These are phyloP conservation scores for Vanessa atalanta DNA, from an alignment of 1,140 invertebrate genomes.

Conservation along the genomic window DNA sequence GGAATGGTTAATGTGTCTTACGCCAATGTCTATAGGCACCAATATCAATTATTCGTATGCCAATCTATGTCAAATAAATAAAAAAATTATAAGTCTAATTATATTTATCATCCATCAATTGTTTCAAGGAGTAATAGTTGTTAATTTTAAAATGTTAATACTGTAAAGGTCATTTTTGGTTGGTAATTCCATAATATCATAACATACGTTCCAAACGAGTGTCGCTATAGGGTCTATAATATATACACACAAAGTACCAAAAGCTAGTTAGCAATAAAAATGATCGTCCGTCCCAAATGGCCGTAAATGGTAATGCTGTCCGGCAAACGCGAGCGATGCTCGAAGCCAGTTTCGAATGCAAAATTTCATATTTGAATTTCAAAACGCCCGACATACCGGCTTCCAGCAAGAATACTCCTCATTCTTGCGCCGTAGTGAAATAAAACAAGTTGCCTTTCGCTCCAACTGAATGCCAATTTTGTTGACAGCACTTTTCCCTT, in stretches of 20 bases:
- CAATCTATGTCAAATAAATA: too few relatives aligned
- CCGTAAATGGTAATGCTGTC: slow-evolving; percentile 40
- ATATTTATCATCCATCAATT: too few relatives aligned
- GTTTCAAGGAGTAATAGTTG: neutral
- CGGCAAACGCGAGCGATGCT: slow-evolving; percentile 45
- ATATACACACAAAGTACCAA: slow-evolving; percentile 5
- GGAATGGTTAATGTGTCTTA: too few relatives aligned
- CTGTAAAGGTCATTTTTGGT: neutral
- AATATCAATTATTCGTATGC: too few relatives aligned
- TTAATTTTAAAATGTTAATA: neutral
- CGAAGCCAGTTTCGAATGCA: slow-evolving; percentile 68
- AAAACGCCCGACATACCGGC: slow-evolving; percentile 60
- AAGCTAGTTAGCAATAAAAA: slow-evolving; percentile 40
- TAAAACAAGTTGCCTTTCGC: slow-evolving; percentile 61
- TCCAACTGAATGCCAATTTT: slow-evolving; percentile 64
- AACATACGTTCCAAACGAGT: neutral
- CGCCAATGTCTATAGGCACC: too few relatives aligned
- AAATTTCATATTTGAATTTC: slow-evolving; percentile 77
- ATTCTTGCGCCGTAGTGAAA: slow-evolving; percentile 58
- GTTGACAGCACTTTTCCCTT: slow-evolving; percentile 43
- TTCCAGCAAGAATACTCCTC: slow-evolving; percentile 52
- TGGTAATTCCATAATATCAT: neutral
- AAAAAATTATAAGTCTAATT: too few relatives aligned
- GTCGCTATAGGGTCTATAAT: neutral
- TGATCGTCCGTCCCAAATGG: slow-evolving; percentile 35